phyloP scores from a whole-genome alignment of 2,113 vertebrate species.

The Oncorhynchus tshawytscha region DNA sequence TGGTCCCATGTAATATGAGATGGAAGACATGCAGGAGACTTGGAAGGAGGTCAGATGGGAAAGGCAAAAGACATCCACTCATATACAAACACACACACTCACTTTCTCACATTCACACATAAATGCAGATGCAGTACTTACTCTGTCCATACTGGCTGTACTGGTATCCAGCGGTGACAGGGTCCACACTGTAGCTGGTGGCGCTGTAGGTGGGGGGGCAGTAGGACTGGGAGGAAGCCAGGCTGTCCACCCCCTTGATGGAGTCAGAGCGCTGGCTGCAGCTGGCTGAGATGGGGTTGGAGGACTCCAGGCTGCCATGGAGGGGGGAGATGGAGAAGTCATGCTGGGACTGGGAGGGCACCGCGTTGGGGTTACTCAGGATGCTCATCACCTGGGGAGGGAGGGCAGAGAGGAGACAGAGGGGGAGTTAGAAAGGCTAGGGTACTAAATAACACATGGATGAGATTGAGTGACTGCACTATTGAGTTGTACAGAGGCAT shows the following conservation, averaged over 20 bases:
- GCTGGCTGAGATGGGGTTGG: constrained; percentile 94
- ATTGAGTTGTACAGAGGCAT: neutral
- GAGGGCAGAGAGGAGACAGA: constrained; percentile 34
- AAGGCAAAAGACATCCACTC: neutral
- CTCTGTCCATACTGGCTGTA: constrained; percentile 97
- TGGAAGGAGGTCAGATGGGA: neutral
- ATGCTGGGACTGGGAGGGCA: constrained; percentile 89
- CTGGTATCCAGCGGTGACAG: constrained; percentile 93
- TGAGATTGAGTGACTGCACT: neutral
- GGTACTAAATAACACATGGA: constrained; percentile 47
- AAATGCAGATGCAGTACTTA: constrained; percentile 70
- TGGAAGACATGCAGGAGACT: neutral
- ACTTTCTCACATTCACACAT: neutral
- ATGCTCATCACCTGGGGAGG: constrained; percentile 94
- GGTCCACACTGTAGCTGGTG: constrained; percentile 97
- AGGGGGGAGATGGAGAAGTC: constrained; percentile 99
- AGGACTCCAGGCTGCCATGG: constrained; percentile 88
- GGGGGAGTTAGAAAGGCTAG: constrained; percentile 47
- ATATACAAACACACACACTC: neutral
- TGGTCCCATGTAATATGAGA: neutral
- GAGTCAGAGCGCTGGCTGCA: constrained; percentile 96
- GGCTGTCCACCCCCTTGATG: constrained; percentile 96
- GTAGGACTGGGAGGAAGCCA: constrained; percentile 96
- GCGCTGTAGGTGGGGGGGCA: constrained; percentile 98
- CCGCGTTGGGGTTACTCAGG: constrained; percentile 89